Conservation (phyloP, 1,140 invertebrate genomes). For the Megalopta genalis region DNA sequence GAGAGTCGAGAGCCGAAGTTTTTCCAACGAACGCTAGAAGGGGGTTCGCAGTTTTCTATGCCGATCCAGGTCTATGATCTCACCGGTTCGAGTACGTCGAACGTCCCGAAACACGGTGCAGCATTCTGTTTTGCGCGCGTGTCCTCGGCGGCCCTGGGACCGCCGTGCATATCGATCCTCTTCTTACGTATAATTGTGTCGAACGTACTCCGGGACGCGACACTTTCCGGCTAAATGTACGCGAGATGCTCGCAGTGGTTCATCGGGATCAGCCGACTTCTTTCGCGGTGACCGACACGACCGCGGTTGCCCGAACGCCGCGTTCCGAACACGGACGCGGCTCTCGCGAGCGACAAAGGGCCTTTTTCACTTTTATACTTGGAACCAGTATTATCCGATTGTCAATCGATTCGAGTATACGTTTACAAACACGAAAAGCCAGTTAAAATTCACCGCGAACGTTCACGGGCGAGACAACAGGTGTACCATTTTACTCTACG, state of each 20-base stretch:
- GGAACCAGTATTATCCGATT: conserved; percentile 37
- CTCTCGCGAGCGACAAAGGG: not conserved
- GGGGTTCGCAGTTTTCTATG: not conserved
- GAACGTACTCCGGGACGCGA: not conserved
- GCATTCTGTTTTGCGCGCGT: not conserved
- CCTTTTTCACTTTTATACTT: conserved; percentile 66
- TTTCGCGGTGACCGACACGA: not conserved
- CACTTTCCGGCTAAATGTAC: conserved; percentile 3
- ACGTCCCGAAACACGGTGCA: not conserved
- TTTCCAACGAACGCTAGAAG: not conserved
- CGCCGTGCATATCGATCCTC: conserved; percentile 30
- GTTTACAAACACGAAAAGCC: not conserved
- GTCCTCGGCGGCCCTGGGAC: conserved; percentile 28
- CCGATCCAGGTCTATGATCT: not conserved
- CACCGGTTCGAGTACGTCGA: not conserved
- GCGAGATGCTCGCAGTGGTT: conserved; percentile 21
- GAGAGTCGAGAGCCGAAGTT: not conserved
- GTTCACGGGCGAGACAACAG: not conserved
- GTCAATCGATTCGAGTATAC: conserved; percentile 18
- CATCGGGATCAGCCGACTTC: conserved; percentile 30
- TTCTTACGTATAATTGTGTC: conserved; percentile 1
- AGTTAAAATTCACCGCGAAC: conserved; percentile 1
- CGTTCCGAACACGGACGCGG: too few species aligned
- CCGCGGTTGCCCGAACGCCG: not conserved
- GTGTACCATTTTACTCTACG: not conserved